phyloP scores from a whole-genome alignment of 2,797 vertebrate species.

The Takifugu ocellatus region DNA sequence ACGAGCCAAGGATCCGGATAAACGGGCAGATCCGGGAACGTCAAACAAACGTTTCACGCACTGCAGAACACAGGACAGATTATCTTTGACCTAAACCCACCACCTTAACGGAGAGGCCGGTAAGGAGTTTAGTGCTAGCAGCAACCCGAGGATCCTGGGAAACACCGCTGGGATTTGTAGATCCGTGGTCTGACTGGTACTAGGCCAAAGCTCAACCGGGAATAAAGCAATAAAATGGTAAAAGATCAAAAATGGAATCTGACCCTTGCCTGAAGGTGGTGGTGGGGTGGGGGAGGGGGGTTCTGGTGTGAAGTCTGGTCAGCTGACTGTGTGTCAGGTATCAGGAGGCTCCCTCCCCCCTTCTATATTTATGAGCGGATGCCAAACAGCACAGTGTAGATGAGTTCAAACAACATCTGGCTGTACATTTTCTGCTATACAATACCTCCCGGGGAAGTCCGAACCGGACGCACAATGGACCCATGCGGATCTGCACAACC shows the following conservation, averaged over 20 bases:
- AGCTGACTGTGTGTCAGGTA: constrained; percentile 53
- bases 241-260: constrained; percentile 19
- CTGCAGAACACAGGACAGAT: too few species aligned
- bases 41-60: too few species aligned
- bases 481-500: constrained; percentile 37
- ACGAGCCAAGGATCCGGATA: too few species aligned
- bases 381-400: constrained; percentile 6
- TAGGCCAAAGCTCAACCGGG: constrained; percentile 29
- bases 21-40: too few species aligned
- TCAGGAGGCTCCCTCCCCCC: constrained; percentile 42
- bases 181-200: neutral
- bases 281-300: constrained; percentile 35
- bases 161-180: too few species aligned
- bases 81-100: too few species aligned
- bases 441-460: constrained; percentile 48
- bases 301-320: constrained; percentile 57
- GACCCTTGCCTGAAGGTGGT: constrained; percentile 31
- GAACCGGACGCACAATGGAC: constrained; percentile 39
- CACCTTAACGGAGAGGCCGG: too few species aligned
- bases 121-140: too few species aligned
- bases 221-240: constrained; percentile 22
- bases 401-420: constrained; percentile 31
- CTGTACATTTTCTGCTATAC: constrained; percentile 24
- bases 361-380: neutral
- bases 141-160: too few species aligned